Base-by-base conservation (phyloP, 1,140 invertebrate genomes). In the Cydia splendana region DNA sequence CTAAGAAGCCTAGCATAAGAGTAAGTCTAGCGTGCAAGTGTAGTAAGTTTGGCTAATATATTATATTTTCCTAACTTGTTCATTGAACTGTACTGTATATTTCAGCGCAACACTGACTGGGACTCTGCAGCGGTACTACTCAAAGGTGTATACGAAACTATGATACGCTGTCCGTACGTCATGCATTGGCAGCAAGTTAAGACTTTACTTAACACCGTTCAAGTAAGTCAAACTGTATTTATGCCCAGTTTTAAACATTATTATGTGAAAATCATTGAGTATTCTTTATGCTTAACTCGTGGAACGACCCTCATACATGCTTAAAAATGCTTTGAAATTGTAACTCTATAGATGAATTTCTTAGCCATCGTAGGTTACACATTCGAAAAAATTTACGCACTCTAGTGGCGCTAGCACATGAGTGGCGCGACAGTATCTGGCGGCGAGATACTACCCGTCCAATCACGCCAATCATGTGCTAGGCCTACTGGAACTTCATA, bases 101-200 rank as follows among this genome's bases (percentile, higher is more conserved):
- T 94, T 38, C 89, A 98, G 96, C 95, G 98, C 84, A 98, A 98
- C 79, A 97, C 97, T 0, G 98, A 99, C 88, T 99, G 99, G 99
- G 96, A 98, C 85, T 98, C 99, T 4, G 98, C 98, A 1, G 97
- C 98, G 77, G 97, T 97, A 48, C 94, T 99, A 34, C 93, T 99
- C 1, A 98, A 98, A 94, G 99, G 99, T 75, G 96, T 99, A 51
- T 99, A 99, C 86, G 97, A 98, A 86, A 99, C 98, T 0, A 95
- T 99, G 82, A 95, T 96, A 53, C 96, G 96, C 78, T 98, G 98
- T 94, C 97, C 98, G 0, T 99, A 98, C 86, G 98, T 99, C 67
- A 98, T 99, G 80, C 98, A 99, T 89, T 97, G 99, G 94, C 98
- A 98, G 84, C 98, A 99, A 89, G 95, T 99, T 30, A 99, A 99